These are phyloP conservation scores for Pseudorhombus dupliciocellatus DNA, from an alignment of 2,113 vertebrate species.

Conservation along the genomic window DNA sequence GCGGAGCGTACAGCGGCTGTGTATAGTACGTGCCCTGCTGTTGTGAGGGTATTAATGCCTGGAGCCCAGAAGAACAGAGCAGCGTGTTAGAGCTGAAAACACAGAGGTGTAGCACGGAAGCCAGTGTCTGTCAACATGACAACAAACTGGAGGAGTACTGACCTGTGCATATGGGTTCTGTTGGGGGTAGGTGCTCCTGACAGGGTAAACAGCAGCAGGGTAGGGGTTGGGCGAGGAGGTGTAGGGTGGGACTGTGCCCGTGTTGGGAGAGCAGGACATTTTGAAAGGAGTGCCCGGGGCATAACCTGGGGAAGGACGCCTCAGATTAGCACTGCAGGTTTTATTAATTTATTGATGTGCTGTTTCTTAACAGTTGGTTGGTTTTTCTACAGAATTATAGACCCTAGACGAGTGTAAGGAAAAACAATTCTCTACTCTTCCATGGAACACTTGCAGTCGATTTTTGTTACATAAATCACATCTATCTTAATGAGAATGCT, in stretches of 20 bases:
- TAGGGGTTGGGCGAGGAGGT: slow-evolving; percentile 95
- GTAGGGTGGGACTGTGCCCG: slow-evolving; percentile 91
- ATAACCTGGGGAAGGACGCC: slow-evolving; percentile 80
- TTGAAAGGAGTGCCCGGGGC: slow-evolving; percentile 95
- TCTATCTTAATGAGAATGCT: neutral
- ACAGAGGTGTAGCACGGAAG: neutral
- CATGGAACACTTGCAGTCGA: neutral
- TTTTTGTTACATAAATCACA: neutral
- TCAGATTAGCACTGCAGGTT: slow-evolving; percentile 6
- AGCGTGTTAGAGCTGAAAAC: neutral
- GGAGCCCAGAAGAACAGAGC: neutral
- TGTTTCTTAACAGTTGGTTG: too few relatives aligned
- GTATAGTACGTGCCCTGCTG: slow-evolving; percentile 98
- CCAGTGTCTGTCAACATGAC: neutral
- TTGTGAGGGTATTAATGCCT: slow-evolving; percentile 74
- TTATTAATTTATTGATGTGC: too few relatives aligned
- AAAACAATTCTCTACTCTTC: too few relatives aligned
- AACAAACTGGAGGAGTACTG: neutral
- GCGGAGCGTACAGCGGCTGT: slow-evolving; percentile 96
- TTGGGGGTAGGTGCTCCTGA: slow-evolving; percentile 96
- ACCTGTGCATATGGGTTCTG: slow-evolving; percentile 98
- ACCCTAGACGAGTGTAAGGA: too few relatives aligned
- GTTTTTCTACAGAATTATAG: too few relatives aligned
- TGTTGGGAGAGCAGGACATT: slow-evolving; percentile 96
- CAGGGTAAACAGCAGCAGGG: slow-evolving; percentile 91